Percentiles rank a stretch among this genome's conserved stretches.
These are phyloP conservation scores for Dryadula phaetusa DNA, from an alignment of 2,888 invertebrate genomes.

Conservation along the genomic window DNA sequence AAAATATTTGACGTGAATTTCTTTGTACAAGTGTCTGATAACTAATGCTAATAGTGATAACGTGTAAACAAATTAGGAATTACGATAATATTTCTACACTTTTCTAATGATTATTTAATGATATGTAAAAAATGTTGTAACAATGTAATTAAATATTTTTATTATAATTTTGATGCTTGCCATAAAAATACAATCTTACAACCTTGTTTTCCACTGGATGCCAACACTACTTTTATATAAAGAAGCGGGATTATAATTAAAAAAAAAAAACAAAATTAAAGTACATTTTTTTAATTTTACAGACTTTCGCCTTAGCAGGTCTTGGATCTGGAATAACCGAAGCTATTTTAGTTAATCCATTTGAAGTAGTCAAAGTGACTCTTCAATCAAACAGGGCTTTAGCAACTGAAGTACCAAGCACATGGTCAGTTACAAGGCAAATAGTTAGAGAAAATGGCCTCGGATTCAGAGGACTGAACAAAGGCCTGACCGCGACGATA, in stretches of 20 bases:
- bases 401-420: slow-evolving; percentile 87
- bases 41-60: slow-evolving; percentile 8
- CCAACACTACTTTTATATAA: too few relatives aligned
- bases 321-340: slow-evolving; percentile 96
- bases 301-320: slow-evolving; percentile 96
- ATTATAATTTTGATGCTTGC: neutral
- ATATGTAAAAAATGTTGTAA: neutral
- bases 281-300: slow-evolving; percentile 51
- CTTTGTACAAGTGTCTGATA: slow-evolving; percentile 2
- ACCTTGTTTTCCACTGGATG: too few relatives aligned
- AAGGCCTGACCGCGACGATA: slow-evolving; percentile 95
- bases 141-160: neutral
- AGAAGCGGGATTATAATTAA: too few relatives aligned
- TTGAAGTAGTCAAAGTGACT: slow-evolving; percentile 98
- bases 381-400: slow-evolving; percentile 89
- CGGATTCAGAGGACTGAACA: slow-evolving; percentile 92
- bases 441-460: slow-evolving; percentile 91
- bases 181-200: too few relatives aligned
- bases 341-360: slow-evolving; percentile 95
- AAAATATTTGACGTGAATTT: neutral
- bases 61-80: slow-evolving; percentile 3
- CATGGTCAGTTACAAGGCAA: slow-evolving; percentile 91
- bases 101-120: slow-evolving; percentile 2
- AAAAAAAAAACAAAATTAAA: too few relatives aligned
- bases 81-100: neutral